Evolutionary conservation across 2,797 vertebrate species (phyloP).

Genomic region (Hozukius guyotensis): DNA sequence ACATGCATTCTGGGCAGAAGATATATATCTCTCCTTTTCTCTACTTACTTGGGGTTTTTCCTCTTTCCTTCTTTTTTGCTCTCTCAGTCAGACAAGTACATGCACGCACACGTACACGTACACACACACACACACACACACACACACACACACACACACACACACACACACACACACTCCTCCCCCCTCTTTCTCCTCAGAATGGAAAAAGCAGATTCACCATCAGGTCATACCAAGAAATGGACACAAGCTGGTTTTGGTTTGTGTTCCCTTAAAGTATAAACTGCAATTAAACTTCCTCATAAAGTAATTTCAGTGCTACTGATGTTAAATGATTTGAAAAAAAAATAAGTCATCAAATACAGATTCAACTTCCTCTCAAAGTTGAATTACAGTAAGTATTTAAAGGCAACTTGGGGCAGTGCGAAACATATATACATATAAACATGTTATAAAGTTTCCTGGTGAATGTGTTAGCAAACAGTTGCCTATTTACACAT

Average conservation of each 20-base stretch:
- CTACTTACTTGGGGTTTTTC: not conserved
- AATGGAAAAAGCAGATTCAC: constrained; percentile 54
- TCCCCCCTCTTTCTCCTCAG: not conserved
- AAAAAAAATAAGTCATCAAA: not conserved
- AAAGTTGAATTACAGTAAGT: not conserved
- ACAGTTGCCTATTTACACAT: not conserved
- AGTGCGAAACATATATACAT: not conserved
- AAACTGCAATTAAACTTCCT: not conserved
- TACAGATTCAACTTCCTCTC: not conserved
- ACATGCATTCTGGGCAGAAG: not conserved
- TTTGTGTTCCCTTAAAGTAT: not conserved
- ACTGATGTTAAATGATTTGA: not conserved
- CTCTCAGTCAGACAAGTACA: not conserved
- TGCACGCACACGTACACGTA: not conserved
- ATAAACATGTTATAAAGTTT: not conserved
- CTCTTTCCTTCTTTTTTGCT: not conserved
- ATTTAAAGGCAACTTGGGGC: not conserved
- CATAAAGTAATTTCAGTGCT: not conserved
- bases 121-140: not conserved
- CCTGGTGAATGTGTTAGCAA: not conserved
- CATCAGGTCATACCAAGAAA: constrained; percentile 22
- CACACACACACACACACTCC: not conserved
- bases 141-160: not conserved
- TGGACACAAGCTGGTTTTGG: constrained; percentile 3
- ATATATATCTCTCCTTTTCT: not conserved